Base-by-base conservation (phyloP, 2,113 vertebrate species). In the Lepus timidus region DNA sequence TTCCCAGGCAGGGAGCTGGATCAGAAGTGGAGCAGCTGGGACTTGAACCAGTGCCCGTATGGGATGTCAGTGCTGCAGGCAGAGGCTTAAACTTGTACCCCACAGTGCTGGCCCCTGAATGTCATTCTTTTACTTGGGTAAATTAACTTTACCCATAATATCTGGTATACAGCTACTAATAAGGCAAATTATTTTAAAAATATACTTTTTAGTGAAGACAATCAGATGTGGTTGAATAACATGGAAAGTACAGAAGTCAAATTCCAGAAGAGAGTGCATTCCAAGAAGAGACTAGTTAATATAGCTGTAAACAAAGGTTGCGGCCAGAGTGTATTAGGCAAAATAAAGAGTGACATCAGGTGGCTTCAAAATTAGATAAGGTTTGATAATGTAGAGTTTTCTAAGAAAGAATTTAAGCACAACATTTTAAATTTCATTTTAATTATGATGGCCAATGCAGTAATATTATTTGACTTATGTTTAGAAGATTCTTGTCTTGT, bases 391-490 rank as follows among this genome's bases (percentile, higher is more conserved):
- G 1, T 52, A 49, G 14, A 23, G 4, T 9, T 68, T 68, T 86
- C 78, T 79, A 73, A 58, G 19, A 75, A 81, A 74, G 1, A 83
- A 64, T 75, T 74, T 33, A 78, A 67, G 27, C 9, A n/a, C 11
- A n/a, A 25, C 44, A 39, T 55, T 62, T 81, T 71, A 86, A 58
- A 52, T 76, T 93, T 94, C 31, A 81, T n/a, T 84, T 96, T 64
- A 76, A 76, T 17, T n/a, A 14, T 9, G 64, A 36, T 52, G 12
- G 23, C 31, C 17, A 74, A 17, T 36, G 9, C 10, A 80, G 12
- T 70, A 29, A 3, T 23, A 82, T 49, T 52, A 78, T 36, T 8
- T 65, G 36, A 62, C 36, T 82, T 64, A 12, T 87, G 16, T 65
- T 88, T 88, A 51, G 19, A 84, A 61, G 25, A n/a, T 84, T 65